Base-by-base conservation (phyloP, 2,113 vertebrate genomes). In the Craseonycteris thonglongyai region DNA sequence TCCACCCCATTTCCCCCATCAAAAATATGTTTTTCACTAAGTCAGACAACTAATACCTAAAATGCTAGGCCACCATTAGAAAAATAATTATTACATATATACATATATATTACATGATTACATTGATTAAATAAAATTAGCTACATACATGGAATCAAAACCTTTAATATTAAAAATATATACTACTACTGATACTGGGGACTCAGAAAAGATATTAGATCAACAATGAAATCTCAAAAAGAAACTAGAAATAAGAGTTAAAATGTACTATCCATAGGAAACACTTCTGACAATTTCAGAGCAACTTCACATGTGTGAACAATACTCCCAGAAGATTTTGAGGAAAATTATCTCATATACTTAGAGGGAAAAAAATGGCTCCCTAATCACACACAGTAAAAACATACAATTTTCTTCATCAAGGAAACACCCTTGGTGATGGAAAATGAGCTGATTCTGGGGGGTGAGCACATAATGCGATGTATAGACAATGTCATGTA, bases 161-260 rank as follows among this genome's bases (percentile, higher is more conserved):
- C 6, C 35, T 90, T 80, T 65, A 75, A 24, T 81, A 76, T 63
- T 47, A 59, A 93, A 93, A 84, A 91, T 72, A 66, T 18, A 82
- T 12, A 72, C 18, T 56, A 79, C 42, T 74, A 79, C 5, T 35
- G 35, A 81, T 22, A 47, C 21, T 91, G 13, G n/a, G 10, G 10
- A 82, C 71, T 88, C 42, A 88, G 42, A 78, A 88, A 74, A 94
- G 21, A 76, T 63, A 72, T 42, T 28, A 93, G 35, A 33, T 30
- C n/a, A 76, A 94, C 30, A 93, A 95, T 10, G 79, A 83, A 92
- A 74, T 66, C 19, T 95, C 75, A 75, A 96, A 71, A 86, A 74
- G 51, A 85, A 90, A 84, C 42, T 33, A 56, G 76, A 81, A 89
- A 11, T 68, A 61, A 87, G 33, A 76, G 61, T 54, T 79, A 63